A percentile compares a stretch with the other conserved stretches of the same genome.
phyloP scores from a whole-genome alignment of 2,113 vertebrate genomes.

The Marcusenius ussheri region DNA sequence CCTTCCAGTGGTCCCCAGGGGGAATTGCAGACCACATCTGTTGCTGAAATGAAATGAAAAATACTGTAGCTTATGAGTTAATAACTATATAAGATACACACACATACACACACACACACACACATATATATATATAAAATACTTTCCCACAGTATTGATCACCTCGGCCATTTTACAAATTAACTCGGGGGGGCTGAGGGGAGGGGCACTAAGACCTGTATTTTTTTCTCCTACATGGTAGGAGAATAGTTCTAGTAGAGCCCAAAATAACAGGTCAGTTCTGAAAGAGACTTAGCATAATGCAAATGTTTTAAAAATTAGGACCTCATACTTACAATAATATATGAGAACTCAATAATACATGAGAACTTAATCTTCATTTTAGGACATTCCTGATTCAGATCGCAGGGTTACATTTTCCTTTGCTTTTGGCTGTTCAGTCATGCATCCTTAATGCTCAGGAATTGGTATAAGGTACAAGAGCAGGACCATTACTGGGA shows the following conservation, averaged over 20 bases:
- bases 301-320: neutral
- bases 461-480: neutral
- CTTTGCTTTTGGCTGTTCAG: neutral
- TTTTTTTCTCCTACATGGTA: conserved; percentile 38
- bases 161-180: conserved; percentile 67
- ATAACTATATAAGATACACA: conserved; percentile 82
- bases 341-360: neutral
- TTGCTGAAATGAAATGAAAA: conserved; percentile 91
- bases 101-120: neutral
- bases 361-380: neutral
- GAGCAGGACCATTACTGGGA: neutral
- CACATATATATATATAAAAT: conserved; percentile 56
- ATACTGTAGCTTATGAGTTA: conserved; percentile 98
- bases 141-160: conserved; percentile 84
- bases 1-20: conserved; percentile 63
- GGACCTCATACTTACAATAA: neutral
- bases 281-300: neutral
- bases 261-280: conserved; percentile 41
- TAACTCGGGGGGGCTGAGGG: conserved; percentile 52
- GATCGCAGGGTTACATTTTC: neutral
- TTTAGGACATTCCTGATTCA: neutral
- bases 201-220: conserved; percentile 30
- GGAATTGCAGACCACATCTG: conserved; percentile 76
- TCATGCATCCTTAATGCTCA: neutral
- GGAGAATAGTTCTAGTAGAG: conserved; percentile 39